Percentiles rank a stretch among this genome's conserved stretches.
These are phyloP conservation scores for Tachina grossa DNA, from an alignment of 2,888 invertebrate genomes.

Conservation along the genomic window DNA sequence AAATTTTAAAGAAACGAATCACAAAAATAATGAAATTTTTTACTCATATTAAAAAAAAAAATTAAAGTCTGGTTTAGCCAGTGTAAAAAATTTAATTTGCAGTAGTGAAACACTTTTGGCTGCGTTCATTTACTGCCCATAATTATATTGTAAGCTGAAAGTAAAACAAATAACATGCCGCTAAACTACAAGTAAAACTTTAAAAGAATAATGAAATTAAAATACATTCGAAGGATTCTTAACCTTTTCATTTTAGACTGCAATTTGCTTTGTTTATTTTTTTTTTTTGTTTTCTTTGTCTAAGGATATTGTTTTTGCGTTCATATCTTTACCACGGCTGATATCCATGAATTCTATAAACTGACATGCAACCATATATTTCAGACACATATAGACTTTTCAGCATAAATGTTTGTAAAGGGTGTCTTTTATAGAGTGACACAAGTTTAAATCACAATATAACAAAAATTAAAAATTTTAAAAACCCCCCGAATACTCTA, in stretches of 20 bases:
- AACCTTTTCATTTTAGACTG: conserved; percentile 38
- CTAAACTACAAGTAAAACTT: conserved; percentile 14
- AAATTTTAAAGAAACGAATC: no score
- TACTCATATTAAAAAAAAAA: no score
- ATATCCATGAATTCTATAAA: conserved; percentile 67
- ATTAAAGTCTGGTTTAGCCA: no score
- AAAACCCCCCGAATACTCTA: no score
- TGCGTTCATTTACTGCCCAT: conserved; percentile 16
- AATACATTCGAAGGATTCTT: conserved; percentile 45
- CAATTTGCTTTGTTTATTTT: conserved; percentile 28
- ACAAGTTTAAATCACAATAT: no score
- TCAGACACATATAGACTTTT: background rate
- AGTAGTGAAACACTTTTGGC: conserved; percentile 5
- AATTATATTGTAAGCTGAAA: conserved; percentile 34
- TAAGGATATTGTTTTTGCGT: conserved; percentile 30
- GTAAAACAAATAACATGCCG: background rate
- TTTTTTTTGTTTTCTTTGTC: conserved; percentile 22
- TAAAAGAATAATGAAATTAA: background rate
- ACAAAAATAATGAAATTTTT: no score
- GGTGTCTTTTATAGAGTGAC: no score
- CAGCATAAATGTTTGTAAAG: background rate
- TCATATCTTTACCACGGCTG: conserved; percentile 40
- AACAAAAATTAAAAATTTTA: no score
- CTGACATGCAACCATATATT: conserved; percentile 67
- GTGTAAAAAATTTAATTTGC: background rate